Evolutionary conservation across 2,113 vertebrate species (phyloP), one percentile per base, ranked within the genome.

Genomic region (Nematolebias whitei): DNA sequence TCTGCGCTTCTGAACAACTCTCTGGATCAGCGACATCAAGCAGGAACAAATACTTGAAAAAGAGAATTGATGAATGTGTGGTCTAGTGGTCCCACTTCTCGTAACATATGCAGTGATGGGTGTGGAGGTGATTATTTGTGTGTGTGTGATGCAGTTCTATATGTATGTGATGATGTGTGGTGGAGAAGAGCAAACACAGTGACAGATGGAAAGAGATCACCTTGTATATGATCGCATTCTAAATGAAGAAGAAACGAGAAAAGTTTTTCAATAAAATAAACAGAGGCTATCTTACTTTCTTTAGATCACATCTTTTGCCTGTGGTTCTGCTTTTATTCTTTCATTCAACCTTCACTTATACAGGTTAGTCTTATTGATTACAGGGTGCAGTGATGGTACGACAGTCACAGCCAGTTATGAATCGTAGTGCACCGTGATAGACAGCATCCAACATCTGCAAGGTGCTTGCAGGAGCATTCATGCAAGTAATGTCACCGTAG

Each of bases 111-210:
- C 48, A 35, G 32, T 39, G 55, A 20, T 56, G 57, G 41, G 12
- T 75, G 68, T 59, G 22, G 65, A 74, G 54, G 71, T 70, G 74
- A 45, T 65, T 40, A 63, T 60, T 53, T 58, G 22, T 24, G 41
- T 18, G 56, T 23, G 20, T 55, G 49, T 51, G 35, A 63, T 15
- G 70, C 35, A 32, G 43, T 24, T 5, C 24, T 20, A 44, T 26
- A 10, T 47, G 69, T 59, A 18, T 72, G 44, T 64, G 62, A 54
- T 51, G 47, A 51, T 56, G 49, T 44, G 41, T 2, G n/a, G 24
- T 44, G 43, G 38, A 63, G 41, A 39, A 56, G 50, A 56, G 26
- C 0, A 12, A 63, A 24, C 18, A 39, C 11, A 57, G 13, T n/a
- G 43, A 47, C 72, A 49, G 62, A 73, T 59, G 39, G 26, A 38